Percentiles rank a stretch among this genome's conserved stretches.
These are phyloP conservation scores for Myrmophylax atrothorax DNA, from an alignment of 2,113 vertebrate species.

Conservation along the genomic window DNA sequence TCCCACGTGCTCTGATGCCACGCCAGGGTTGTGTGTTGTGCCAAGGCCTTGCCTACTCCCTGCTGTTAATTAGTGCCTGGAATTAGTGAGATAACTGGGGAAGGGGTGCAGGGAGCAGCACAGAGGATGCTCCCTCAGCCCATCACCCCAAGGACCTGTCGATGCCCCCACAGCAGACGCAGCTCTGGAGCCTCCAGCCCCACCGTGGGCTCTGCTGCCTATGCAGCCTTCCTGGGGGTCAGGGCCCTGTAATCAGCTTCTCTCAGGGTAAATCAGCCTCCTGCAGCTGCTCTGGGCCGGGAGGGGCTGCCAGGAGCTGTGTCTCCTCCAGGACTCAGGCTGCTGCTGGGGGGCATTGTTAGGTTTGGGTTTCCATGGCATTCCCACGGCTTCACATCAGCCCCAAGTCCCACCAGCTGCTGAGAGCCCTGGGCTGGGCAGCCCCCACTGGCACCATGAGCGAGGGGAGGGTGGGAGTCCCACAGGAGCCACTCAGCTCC, in stretches of 20 bases:
- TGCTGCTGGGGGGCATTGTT: background rate
- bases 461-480: background rate
- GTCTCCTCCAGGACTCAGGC: accelerated
- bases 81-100: background rate
- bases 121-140: background rate
- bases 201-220: accelerated
- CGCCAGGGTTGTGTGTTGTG: accelerated
- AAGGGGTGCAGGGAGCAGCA: background rate
- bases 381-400: background rate
- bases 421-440: background rate
- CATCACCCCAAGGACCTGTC: accelerated
- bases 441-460: accelerated
- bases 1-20: accelerated
- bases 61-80: background rate
- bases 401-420: background rate
- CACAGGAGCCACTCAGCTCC: accelerated
- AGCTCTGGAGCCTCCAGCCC: accelerated
- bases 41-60: background rate
- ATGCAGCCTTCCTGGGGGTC: background rate
- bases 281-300: background rate
- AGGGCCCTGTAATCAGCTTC: background rate
- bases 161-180: accelerated
- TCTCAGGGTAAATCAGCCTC: background rate
- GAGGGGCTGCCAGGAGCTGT: background rate
- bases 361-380: accelerated